A percentile compares a stretch with the other conserved stretches of the same genome.
These are phyloP conservation scores for Styela clava DNA, from an alignment of 23 tunicate species.

Conservation along the genomic window DNA sequence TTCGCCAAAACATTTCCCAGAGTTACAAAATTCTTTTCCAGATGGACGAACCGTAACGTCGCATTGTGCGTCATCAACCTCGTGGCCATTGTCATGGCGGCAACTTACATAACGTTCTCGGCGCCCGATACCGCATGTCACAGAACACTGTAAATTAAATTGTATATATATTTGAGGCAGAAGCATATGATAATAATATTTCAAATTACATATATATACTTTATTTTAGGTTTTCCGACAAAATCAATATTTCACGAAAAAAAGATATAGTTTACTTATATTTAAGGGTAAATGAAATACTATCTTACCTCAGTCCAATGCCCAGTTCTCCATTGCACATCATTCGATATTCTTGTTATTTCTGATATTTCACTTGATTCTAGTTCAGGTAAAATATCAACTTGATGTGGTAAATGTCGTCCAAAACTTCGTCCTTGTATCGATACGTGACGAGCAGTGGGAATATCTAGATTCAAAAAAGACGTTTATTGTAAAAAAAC, in stretches of 20 bases:
- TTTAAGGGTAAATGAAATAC: background rate
- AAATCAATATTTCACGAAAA: no score
- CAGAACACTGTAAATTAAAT: conserved; percentile 47
- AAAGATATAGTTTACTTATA: no score
- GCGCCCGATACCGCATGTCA: conserved; percentile 53
- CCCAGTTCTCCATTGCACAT: conserved; percentile 70
- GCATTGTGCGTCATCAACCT: conserved; percentile 28
- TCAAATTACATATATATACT: no score
- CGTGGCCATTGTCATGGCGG: conserved; percentile 26
- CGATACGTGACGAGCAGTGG: background rate
- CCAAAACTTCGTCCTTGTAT: background rate
- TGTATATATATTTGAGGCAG: no score
- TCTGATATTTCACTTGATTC: background rate
- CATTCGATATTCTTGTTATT: background rate
- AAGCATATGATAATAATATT: no score
- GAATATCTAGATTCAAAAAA: background rate
- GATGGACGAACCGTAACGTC: conserved; percentile 32
- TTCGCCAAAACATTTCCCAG: conserved; percentile 45
- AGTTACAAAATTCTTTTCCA: conserved; percentile 40
- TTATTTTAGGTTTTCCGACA: no score
- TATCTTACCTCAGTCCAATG: conserved; percentile 76
- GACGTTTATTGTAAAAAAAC: no score
- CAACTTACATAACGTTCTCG: conserved; percentile 78
- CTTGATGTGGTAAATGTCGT: background rate
- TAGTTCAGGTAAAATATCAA: background rate